These are phyloP conservation scores for Phymastichus coffea DNA, from an alignment of 1,140 invertebrate genomes.

Conservation along the genomic window DNA sequence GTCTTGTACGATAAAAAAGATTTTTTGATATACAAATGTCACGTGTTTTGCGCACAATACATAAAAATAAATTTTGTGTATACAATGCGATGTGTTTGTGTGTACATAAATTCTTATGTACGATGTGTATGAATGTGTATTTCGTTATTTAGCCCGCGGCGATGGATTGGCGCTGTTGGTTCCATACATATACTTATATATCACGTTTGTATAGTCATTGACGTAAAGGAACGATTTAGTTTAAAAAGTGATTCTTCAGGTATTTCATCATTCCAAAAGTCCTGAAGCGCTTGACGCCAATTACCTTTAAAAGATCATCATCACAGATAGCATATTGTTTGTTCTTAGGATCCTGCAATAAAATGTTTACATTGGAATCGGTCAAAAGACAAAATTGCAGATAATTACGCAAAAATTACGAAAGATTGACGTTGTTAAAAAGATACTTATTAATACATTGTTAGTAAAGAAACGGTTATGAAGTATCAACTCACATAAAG, in stretches of 20 bases:
- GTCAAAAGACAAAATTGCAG: not conserved
- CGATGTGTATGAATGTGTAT: conserved; percentile 34
- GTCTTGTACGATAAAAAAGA: conserved; percentile 4
- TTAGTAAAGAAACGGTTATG: not conserved
- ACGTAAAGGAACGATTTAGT: conserved; percentile 55
- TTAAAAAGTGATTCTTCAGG: conserved; percentile 85
- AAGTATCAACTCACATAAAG: conserved; percentile 70
- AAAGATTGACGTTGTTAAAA: not conserved
- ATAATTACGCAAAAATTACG: conserved; percentile 1
- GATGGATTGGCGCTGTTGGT: not conserved
- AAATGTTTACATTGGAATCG: conserved; percentile 13
- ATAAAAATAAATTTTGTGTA: not conserved
- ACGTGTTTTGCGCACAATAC: conserved; percentile 8
- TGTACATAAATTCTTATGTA: conserved; percentile 9
- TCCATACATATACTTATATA: not conserved
- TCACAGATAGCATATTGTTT: conserved; percentile 94
- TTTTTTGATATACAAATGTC: not conserved
- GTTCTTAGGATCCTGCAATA: conserved; percentile 81
- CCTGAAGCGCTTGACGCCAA: conserved; percentile 86
- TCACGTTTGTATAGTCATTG: conserved; percentile 35
- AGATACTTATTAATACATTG: not conserved
- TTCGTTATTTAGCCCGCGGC: conserved; percentile 6
- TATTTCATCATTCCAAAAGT: conserved; percentile 96
- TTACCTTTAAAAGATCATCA: conserved; percentile 84
- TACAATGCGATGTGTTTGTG: not conserved